These are phyloP conservation scores for Caenorhabditis macrosperma DNA, from an alignment of 2,888 invertebrate genomes.

Conservation along the genomic window DNA sequence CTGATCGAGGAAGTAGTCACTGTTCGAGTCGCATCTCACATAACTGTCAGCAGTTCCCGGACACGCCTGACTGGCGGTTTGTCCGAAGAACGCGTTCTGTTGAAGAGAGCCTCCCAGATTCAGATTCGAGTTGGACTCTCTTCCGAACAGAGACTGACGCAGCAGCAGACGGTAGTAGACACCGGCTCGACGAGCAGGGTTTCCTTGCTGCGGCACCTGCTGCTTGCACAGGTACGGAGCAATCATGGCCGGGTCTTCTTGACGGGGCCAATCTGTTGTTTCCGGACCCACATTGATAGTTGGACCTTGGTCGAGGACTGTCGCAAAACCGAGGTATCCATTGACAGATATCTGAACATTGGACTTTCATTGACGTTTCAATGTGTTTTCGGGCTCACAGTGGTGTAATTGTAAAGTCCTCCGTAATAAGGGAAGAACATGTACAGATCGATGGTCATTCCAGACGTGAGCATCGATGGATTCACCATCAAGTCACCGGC, in stretches of 20 bases:
- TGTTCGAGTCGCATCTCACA: conserved; percentile 74
- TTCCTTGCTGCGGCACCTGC: conserved; percentile 75
- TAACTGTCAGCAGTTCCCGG: conserved; percentile 77
- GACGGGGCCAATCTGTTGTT: conserved; percentile 77
- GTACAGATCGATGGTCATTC: conserved; percentile 78
- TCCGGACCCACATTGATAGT: conserved; percentile 80
- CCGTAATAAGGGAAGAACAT: conserved; percentile 80
- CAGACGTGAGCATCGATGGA: conserved; percentile 77
- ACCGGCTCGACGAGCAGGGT: conserved; percentile 75
- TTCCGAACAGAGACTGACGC: conserved; percentile 78
- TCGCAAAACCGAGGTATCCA: conserved; percentile 79
- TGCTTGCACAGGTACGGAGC: conserved; percentile 80
- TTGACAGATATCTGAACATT: conserved; percentile 77
- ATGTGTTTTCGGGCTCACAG: too few species aligned
- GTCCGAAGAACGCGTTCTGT: conserved; percentile 74
- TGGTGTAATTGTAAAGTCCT: conserved; percentile 79
- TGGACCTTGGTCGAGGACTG: conserved; percentile 79
- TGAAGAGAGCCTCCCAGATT: conserved; percentile 70
- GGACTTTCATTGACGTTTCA: not conserved
- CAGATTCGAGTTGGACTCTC: conserved; percentile 72
- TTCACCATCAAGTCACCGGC: conserved; percentile 77
- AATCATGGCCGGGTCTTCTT: conserved; percentile 80
- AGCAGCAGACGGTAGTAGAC: conserved; percentile 78
- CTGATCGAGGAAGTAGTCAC: conserved; percentile 78
- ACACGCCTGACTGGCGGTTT: conserved; percentile 70